Percentiles rank a stretch among this genome's conserved stretches.
phyloP scores from a whole-genome alignment of 2,888 invertebrate species.

The Dendrolimus pini region DNA sequence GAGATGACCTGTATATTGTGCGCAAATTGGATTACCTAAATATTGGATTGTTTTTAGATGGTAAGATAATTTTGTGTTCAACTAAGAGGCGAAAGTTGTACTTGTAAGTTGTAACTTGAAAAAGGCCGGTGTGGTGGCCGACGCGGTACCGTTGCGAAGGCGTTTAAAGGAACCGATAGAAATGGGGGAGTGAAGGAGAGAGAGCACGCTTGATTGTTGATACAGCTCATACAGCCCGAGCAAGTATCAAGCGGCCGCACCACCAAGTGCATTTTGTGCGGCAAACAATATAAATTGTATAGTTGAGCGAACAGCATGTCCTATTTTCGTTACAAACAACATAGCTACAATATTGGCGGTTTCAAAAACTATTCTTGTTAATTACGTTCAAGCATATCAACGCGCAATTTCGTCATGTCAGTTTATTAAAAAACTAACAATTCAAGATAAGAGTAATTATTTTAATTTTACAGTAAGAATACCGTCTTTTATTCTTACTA shows the following conservation, averaged over 20 bases:
- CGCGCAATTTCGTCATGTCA: too few relatives aligned
- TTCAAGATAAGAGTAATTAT: too few relatives aligned
- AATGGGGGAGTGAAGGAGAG: conserved; percentile 59
- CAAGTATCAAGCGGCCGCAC: conserved; percentile 26
- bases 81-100: not conserved
- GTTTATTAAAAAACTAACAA: too few relatives aligned
- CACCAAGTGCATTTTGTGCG: conserved; percentile 16
- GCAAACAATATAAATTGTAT: conserved; percentile 16
- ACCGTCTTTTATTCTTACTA: too few relatives aligned
- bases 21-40: conserved; percentile 48
- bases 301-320: not conserved
- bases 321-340: not conserved
- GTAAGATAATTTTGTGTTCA: conserved; percentile 9
- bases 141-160: conserved; percentile 30
- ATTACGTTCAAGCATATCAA: too few relatives aligned
- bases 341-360: not conserved
- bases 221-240: conserved; percentile 54
- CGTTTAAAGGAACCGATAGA: conserved; percentile 48
- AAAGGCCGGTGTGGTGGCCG: not conserved
- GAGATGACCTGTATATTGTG: not conserved
- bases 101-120: not conserved
- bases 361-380: not conserved
- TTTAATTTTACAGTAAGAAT: too few relatives aligned
- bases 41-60: not conserved
- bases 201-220: conserved; percentile 56